These are phyloP conservation scores for Fragum sueziense DNA, from an alignment of 2,888 invertebrate genomes.

Conservation along the genomic window DNA sequence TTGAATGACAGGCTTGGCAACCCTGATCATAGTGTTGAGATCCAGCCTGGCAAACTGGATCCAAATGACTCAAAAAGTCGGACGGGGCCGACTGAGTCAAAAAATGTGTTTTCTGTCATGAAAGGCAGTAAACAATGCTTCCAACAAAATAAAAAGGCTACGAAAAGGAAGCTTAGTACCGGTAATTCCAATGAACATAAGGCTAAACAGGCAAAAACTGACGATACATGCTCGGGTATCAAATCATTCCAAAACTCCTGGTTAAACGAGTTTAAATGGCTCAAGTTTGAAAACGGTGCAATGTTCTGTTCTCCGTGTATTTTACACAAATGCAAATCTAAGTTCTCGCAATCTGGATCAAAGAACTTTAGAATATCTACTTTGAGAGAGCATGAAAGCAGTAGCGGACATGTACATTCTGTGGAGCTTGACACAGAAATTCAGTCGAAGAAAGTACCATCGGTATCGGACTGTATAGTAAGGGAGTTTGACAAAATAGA, in stretches of 20 bases:
- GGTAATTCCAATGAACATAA: background rate
- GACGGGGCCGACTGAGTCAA: no score
- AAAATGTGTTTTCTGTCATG: background rate
- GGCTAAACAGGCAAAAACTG: slow-evolving; percentile 9
- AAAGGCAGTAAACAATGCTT: background rate
- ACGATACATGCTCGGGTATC: background rate
- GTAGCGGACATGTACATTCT: slow-evolving; percentile 27
- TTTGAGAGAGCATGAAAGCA: slow-evolving; percentile 28
- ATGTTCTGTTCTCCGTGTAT: slow-evolving; percentile 32
- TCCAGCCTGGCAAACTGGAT: no score
- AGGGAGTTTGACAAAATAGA: slow-evolving; percentile 30
- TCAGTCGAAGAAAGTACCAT: slow-evolving; percentile 25
- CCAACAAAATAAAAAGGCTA: background rate
- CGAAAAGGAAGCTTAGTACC: slow-evolving; percentile 20
- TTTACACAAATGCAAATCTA: slow-evolving; percentile 24
- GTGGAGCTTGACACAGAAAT: slow-evolving; percentile 28
- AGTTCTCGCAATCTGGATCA: slow-evolving; percentile 25
- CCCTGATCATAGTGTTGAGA: no score
- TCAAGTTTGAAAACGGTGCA: slow-evolving; percentile 32
- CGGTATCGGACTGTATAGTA: slow-evolving; percentile 13
- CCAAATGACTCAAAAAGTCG: no score
- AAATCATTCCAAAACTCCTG: slow-evolving; percentile 14
- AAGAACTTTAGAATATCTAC: slow-evolving; percentile 27
- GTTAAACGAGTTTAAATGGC: slow-evolving; percentile 30
- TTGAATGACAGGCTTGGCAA: no score